phyloP scores from a whole-genome alignment of 2,797 vertebrate genomes.

The Coregonus ussuriensis region DNA sequence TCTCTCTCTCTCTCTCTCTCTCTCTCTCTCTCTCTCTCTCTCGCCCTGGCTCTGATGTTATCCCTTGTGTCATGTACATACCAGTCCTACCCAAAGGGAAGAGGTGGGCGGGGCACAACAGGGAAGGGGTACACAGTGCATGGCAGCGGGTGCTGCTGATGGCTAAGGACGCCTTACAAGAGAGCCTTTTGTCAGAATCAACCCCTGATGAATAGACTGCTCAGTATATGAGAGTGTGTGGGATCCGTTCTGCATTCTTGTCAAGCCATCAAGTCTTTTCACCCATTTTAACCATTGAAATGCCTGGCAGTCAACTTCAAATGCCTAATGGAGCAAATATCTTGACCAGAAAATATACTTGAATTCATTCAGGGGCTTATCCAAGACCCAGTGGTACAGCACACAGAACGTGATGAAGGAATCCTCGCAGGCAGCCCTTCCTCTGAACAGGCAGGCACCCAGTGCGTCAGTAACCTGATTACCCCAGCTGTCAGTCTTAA shows the following conservation, averaged over 20 bases:
- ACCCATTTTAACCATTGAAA: conserved; percentile 17
- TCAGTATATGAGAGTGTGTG: conserved; percentile 33
- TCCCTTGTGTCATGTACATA: conserved; percentile 10
- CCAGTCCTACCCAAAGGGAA: conserved; percentile 59
- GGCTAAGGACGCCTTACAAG: conserved; percentile 52
- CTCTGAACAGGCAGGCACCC: conserved; percentile 56
- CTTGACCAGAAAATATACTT: conserved; percentile 12
- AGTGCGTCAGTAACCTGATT: conserved; percentile 72
- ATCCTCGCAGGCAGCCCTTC: conserved; percentile 36
- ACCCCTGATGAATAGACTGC: conserved; percentile 17
- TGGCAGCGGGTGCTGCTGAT: conserved; percentile 48
- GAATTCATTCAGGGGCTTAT: neutral
- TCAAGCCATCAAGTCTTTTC: conserved; percentile 15
- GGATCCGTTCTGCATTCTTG: conserved; percentile 31
- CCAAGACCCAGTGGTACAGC: neutral
- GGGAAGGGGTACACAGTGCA: conserved; percentile 30
- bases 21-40: neutral
- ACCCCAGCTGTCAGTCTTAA: conserved; percentile 72
- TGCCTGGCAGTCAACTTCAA: neutral
- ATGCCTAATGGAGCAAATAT: neutral
- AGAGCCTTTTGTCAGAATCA: conserved; percentile 56
- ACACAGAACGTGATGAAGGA: conserved; percentile 25
- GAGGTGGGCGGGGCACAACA: conserved; percentile 57
- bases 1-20: neutral
- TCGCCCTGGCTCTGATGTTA: no score